Evolutionary conservation across 2,113 vertebrate genomes (phyloP).

Genomic region (Odontesthes bonariensis): DNA sequence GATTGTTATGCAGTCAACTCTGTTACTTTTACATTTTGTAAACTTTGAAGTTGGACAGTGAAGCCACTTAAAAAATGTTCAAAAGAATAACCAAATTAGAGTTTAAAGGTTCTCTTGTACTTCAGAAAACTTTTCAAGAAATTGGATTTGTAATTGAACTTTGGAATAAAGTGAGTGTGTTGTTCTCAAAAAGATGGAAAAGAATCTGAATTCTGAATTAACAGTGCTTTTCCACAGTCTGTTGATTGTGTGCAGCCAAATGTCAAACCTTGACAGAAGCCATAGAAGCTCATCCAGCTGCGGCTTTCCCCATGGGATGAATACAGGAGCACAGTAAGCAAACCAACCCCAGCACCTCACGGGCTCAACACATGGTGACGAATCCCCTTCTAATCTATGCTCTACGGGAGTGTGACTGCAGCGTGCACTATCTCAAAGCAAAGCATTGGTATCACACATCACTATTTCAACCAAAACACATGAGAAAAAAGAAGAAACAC

Average conservation of each 20-base stretch:
- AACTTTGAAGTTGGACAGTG: no score
- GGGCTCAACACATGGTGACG: constrained; percentile 1
- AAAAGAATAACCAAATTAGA: no score
- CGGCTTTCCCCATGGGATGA: constrained; percentile 31
- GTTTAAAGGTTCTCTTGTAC: no score
- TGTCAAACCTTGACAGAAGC: constrained; percentile 37
- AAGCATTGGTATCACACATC: constrained; percentile 16
- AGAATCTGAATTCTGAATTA: constrained; percentile 23
- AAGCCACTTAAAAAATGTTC: no score
- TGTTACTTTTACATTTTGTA: no score
- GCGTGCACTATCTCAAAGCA: constrained; percentile 1
- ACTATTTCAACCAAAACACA: constrained; percentile 2
- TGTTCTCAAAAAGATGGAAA: constrained; percentile 6
- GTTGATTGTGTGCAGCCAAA: constrained; percentile 30
- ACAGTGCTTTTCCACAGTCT: constrained; percentile 23
- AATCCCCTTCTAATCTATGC: constrained; percentile 9
- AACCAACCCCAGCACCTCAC: constrained; percentile 11
- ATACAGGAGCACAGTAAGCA: constrained; percentile 25
- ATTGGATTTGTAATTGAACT: no score
- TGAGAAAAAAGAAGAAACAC: background rate
- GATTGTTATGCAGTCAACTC: no score
- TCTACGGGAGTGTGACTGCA: background rate
- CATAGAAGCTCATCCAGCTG: constrained; percentile 42
- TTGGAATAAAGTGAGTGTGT: background rate
- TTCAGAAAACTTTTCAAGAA: no score